phyloP scores from a whole-genome alignment of 2,888 invertebrate species.

The Ormyrus pomaceus region DNA sequence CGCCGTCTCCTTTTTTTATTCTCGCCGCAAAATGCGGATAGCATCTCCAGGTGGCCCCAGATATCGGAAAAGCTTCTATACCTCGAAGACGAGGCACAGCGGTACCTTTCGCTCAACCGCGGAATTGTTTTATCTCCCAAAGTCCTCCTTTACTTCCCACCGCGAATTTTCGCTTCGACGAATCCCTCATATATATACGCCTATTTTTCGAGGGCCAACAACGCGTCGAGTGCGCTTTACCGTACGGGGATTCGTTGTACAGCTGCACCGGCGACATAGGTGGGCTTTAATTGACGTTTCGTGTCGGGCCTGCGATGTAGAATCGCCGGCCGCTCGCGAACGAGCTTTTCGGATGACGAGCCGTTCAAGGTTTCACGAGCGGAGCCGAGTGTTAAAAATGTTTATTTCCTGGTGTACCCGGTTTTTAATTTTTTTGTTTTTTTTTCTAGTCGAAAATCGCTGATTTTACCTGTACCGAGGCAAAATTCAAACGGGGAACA shows the following conservation, averaged over 20 bases:
- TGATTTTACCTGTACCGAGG: too few relatives aligned
- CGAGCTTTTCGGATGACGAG: constrained; percentile 10
- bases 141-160: not conserved
- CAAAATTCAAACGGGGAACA: too few relatives aligned
- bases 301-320: constrained; percentile 2
- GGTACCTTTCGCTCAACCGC: constrained; percentile 56
- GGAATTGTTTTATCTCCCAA: constrained; percentile 61
- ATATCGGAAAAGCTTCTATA: constrained; percentile 28
- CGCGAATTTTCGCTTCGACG: not conserved
- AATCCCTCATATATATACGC: not conserved
- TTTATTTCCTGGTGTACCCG: too few relatives aligned
- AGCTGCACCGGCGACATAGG: constrained; percentile 1
- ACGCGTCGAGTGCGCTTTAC: constrained; percentile 6
- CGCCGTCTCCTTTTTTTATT: not conserved
- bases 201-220: not conserved
- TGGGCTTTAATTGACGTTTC: constrained; percentile 42
- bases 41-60: not conserved
- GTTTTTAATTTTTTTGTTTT: too few relatives aligned
- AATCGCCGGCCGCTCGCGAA: not conserved
- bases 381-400: not conserved
- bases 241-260: not conserved
- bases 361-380: constrained; percentile 4
- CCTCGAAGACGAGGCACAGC: constrained; percentile 3
- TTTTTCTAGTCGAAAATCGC: too few relatives aligned
- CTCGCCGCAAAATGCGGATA: constrained; percentile 39